Evolutionary conservation across 2,113 vertebrate species (phyloP).

Genomic region (Ailurus styani): DNA sequence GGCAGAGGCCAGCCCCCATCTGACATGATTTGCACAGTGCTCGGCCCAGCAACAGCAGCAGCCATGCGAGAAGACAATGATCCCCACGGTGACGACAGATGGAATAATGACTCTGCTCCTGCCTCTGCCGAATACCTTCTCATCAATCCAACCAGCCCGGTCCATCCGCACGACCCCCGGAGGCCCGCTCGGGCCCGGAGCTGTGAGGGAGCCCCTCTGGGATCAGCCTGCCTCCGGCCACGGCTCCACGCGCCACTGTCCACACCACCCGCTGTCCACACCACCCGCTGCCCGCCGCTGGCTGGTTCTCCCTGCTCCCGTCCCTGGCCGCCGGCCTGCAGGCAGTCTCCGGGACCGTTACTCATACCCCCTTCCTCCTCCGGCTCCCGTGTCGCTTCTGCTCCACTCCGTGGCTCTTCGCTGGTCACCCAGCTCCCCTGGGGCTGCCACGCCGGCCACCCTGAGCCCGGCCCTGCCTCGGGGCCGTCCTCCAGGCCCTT

Average conservation of each 20-base stretch:
- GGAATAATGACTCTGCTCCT: not conserved
- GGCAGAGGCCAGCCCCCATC: not conserved
- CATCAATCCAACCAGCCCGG: rapidly evolving
- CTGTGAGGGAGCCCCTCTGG: not conserved
- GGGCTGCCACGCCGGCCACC: no score
- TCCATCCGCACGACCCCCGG: rapidly evolving
- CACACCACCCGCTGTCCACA: not conserved
- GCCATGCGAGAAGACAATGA: not conserved
- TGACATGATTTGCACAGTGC: not conserved
- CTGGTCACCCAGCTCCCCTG: no score
- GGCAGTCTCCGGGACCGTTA: rapidly evolving
- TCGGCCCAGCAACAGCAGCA: rapidly evolving
- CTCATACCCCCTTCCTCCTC: not conserved
- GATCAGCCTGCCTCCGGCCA: not conserved
- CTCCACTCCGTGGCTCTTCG: not conserved
- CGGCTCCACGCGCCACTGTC: not conserved
- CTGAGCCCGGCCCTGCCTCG: not conserved
- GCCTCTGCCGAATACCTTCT: not conserved
- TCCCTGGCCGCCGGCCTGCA: not conserved
- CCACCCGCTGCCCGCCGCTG: not conserved
- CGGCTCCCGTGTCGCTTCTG: rapidly evolving
- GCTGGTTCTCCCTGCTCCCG: not conserved
- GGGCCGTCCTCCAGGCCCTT: not conserved
- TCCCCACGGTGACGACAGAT: not conserved
- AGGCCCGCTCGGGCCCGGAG: not conserved